phyloP scores from a whole-genome alignment of 1,140 invertebrate genomes.

The Coelopa frigida region DNA sequence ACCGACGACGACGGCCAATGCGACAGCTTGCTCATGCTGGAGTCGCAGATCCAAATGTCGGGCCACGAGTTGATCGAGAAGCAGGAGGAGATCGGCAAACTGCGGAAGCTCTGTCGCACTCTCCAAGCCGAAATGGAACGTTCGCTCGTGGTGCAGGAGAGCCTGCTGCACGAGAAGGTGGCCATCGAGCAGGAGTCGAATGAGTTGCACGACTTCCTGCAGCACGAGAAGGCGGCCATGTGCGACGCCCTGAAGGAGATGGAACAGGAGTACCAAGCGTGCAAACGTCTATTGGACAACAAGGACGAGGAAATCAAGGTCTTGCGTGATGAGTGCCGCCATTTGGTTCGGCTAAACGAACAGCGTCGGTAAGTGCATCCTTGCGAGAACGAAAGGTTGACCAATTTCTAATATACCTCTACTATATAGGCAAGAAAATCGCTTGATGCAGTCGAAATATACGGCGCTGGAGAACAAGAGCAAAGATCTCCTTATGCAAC shows the following conservation, averaged over 20 bases:
- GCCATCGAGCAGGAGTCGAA: conserved; percentile 62
- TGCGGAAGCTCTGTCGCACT: conserved; percentile 58
- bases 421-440: conserved; percentile 55
- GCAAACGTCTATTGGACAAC: conserved; percentile 49
- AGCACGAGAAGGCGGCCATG: conserved; percentile 65
- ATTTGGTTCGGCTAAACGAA: conserved; percentile 69
- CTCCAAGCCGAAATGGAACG: conserved; percentile 53
- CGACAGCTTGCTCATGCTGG: conserved; percentile 66
- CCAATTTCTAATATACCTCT: neutral
- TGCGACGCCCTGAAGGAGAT: conserved; percentile 66
- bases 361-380: conserved; percentile 55
- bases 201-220: conserved; percentile 70
- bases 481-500: conserved; percentile 57
- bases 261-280: conserved; percentile 56
- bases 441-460: conserved; percentile 58
- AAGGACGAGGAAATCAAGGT: conserved; percentile 54
- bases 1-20: conserved; percentile 50
- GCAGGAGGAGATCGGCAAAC: conserved; percentile 65
- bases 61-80: conserved; percentile 66
- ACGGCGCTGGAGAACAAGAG: conserved; percentile 56
- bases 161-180: conserved; percentile 61
- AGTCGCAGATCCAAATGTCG: conserved; percentile 64
- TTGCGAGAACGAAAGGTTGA: neutral
- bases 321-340: conserved; percentile 68
- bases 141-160: conserved; percentile 55